phyloP scores from a whole-genome alignment of 2,797 vertebrate species.

The Gila robusta region DNA sequence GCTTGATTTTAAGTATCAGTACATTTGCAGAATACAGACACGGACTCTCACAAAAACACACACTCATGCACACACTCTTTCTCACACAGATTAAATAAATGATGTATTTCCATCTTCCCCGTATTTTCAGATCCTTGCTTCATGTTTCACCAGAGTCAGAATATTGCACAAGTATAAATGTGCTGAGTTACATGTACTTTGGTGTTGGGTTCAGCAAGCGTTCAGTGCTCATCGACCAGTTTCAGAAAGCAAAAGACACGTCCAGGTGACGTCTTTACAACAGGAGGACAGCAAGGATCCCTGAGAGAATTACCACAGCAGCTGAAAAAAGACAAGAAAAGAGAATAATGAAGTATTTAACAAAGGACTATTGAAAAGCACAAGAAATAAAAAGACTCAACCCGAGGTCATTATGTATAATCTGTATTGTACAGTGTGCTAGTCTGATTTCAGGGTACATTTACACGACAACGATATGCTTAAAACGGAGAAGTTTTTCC shows the following conservation, averaged over 20 bases:
- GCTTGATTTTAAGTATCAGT: background rate
- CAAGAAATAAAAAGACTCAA: background rate
- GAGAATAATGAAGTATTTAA: background rate
- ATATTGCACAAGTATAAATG: background rate
- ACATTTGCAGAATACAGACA: background rate
- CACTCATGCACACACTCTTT: background rate
- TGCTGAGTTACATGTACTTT: background rate
- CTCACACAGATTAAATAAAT: background rate
- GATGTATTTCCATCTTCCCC: background rate
- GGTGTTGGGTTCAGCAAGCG: constrained; percentile 7
- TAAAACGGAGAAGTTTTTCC: no score
- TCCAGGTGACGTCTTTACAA: background rate
- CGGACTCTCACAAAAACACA: background rate
- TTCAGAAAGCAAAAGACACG: background rate
- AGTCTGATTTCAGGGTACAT: no score
- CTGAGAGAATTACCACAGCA: constrained; percentile 2
- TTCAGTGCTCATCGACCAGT: background rate
- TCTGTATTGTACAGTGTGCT: background rate
- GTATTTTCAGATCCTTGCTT: background rate
- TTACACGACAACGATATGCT: no score
- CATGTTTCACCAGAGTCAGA: background rate
- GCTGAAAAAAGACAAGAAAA: background rate
- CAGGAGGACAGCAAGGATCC: constrained; percentile 10
- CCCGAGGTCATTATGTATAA: background rate
- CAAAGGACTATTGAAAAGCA: background rate